These are phyloP conservation scores for Dasypus novemcinctus DNA, from an alignment of 2,113 vertebrate genomes.

Conservation along the genomic window DNA sequence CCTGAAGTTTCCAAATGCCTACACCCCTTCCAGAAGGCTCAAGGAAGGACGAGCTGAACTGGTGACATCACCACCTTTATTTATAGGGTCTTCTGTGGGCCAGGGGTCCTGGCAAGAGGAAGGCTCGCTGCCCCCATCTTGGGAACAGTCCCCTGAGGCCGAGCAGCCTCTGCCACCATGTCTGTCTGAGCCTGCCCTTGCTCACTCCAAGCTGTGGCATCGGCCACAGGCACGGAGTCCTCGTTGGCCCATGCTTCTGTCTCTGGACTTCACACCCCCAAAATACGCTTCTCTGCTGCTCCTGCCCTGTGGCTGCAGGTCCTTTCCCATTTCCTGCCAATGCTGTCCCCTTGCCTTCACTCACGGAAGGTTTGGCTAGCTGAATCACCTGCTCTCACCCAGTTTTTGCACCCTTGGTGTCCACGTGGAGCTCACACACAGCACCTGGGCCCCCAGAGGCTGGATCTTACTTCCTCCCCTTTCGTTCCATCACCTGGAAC, in stretches of 20 bases:
- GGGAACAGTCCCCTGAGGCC: too few relatives aligned
- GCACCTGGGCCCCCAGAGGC: neutral
- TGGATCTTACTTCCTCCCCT: too few relatives aligned
- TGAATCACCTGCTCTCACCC: neutral
- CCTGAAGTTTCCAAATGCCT: accelerated
- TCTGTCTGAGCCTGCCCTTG: accelerated
- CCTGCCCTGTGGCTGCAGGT: accelerated
- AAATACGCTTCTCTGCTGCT: neutral
- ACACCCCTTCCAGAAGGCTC: neutral
- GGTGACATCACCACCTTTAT: neutral
- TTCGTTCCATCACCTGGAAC: neutral
- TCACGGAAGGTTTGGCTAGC: neutral
- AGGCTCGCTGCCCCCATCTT: neutral
- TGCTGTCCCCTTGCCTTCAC: neutral
- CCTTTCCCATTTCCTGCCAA: too few relatives aligned
- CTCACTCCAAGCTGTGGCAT: neutral
- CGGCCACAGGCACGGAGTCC: accelerated
- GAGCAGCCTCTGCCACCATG: accelerated
- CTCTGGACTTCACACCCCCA: accelerated
- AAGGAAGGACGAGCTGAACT: neutral
- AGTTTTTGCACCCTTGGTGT: accelerated
- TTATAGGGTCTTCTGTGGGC: neutral
- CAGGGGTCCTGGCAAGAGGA: neutral
- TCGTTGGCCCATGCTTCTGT: accelerated
- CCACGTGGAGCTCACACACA: neutral